Evolutionary conservation across 2,113 vertebrate species (phyloP), one percentile per base, ranked within the genome.

Genomic region (Chloropsis cyanopogon): DNA sequence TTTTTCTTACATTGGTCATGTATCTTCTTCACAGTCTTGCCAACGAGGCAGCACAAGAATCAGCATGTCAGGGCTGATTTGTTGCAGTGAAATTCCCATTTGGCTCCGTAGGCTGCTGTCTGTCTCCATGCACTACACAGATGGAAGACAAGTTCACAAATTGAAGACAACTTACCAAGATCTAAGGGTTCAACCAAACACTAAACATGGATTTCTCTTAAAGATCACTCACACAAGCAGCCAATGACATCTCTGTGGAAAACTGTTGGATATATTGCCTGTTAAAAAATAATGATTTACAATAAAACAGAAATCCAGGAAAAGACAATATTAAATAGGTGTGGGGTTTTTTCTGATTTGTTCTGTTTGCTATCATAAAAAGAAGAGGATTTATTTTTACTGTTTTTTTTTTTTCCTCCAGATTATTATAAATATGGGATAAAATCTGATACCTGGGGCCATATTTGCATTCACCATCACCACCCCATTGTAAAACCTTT

Each of bases 61-160:
- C 60, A 41, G 56, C 69, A 50, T 28, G 47, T 80, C 86, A 91
- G 69, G 75, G n/a, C n/a, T n/a, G n/a, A n/a, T n/a, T n/a, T n/a
- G n/a, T n/a, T n/a, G n/a, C n/a, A n/a, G n/a, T 31, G 49, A 82
- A 75, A 71, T 68, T 79, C 69, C 56, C 73, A 18, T 69, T 91
- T 75, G 60, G 65, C 60, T 84, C 81, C 0, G 5, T 47, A 91
- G 69, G 85, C 75, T 89, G 78, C 70, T 85, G 49, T 50, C 60
- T 78, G 64, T 63, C 79, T 86, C 63, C 42, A 33, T 4, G 8
- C 14, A 16, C 29, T 26, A 49, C 28, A 53, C 68, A 86, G 69
- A 63, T 84, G 42, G 89, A 86, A 91, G 63, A 44, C n/a, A 73
- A 91, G 42, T 54, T 95, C 83, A 88, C 47, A 91, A 93, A 86